Evolutionary conservation across 2,113 vertebrate species (phyloP), one percentile per base, ranked within the genome.

Genomic region (Antechinus stuartii): DNA sequence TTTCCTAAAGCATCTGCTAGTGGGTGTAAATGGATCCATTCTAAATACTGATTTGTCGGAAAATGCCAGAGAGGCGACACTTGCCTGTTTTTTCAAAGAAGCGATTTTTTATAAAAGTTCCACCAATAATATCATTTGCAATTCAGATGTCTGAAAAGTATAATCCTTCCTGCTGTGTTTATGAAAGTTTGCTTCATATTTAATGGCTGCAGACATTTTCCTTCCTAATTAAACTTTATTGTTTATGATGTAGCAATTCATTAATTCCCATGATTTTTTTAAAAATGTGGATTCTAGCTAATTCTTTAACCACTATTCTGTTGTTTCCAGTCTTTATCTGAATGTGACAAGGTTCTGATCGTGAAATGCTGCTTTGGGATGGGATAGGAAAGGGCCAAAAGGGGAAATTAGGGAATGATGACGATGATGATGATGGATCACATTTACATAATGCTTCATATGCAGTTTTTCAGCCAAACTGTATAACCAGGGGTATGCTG

Each of bases 201-300:
- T 98, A 98, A 98, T 98, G 98, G 98, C 97, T 97, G 26, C 76
- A 99, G 98, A 98, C 95, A 98, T 97, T 98, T 98, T 97, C 98
- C 95, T 98, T 98, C 97, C 97, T 98, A 99, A 99, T 98, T 98
- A 98, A 98, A 98, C 98, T 97, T 98, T 97, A 98, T 99, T 98
- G 98, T 99, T 99, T 99, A 98, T 98, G 96, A 98, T 97, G 97
- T 94, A 97, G 96, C 95, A 96, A 96, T 98, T 98, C 97, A 98
- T 98, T 99, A 98, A 98, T 98, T 98, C 97, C 93, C 94, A 90
- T 96, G 95, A 96, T 97, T 96, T 96, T 96, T 94, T 57, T 56
- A 97, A 97, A 97, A 92, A 91, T 93, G 54, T 25, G 91, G 89
- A 54, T 97, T 98, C 95, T 92, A 97, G 95, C 57, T 97, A 95